Evolutionary conservation across 2,797 vertebrate species (phyloP), one percentile per base, ranked within the genome.

Genomic region (Lithobates pipiens): DNA sequence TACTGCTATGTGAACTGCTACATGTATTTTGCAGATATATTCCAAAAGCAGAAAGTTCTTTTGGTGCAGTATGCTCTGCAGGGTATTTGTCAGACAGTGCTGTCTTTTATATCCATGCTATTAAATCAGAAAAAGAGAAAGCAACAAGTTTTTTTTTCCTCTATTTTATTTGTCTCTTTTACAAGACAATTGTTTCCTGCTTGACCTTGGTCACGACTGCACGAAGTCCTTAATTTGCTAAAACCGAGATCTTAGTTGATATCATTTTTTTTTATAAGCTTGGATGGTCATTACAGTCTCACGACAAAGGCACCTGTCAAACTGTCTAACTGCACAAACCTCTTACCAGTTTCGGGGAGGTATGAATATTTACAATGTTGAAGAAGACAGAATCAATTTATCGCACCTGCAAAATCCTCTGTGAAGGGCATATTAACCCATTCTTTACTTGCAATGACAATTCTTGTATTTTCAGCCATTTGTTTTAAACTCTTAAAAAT

Each of bases 361-460:
- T 81, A 85, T 85, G 84, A 85, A 85, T 85, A 85, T 85, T 85
- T 85, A 85, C 71, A 81, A 69, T 69, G 71, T 70, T 76, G 84
- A 76, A 54, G 15, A 54, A 80, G 79, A 85, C 42, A 74, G 63
- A 85, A 80, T 85, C 84, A 76, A 85, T 85, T 85, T 81, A 76
- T 67, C 69, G 72, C 46, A 76, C 44, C 77, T 74, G 78, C 72
- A 80, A 65, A 72, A 71, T 77, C 76, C 67, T 67, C 83, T 78
- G 46, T 77, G 83, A 84, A 84, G 83, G 82, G 36, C 82, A 72
- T 76, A 25, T 76, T 83, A 76, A 81, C 79, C 79, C 39, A 3
- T 72, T 61, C 46, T 39, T 6, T 23, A 27, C 57, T n/a, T 13
- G 25, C 25, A 25, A 27, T 11, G 10, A 57, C 13, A 57, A 36